Percentiles rank a stretch among this genome's conserved stretches.
Evolutionary conservation across 2,797 vertebrate species (phyloP).

Genomic region (Bovichtus variegatus): DNA sequence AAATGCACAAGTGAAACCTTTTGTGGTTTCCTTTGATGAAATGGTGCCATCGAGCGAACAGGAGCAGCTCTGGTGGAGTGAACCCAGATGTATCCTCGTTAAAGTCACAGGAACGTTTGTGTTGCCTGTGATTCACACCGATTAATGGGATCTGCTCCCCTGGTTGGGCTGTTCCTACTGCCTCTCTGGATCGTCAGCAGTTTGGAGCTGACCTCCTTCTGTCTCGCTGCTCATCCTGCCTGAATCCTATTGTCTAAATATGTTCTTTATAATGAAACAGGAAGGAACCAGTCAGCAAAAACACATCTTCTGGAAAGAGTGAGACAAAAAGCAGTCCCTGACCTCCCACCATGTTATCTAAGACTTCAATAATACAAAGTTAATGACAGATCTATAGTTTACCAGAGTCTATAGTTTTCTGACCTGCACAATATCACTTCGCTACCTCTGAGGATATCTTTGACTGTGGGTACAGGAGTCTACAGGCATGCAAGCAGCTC

Average conservation of each 20-base stretch:
- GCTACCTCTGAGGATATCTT: no score
- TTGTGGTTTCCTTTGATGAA: not conserved
- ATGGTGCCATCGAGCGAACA: not conserved
- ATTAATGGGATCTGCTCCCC: slow-evolving; percentile 40
- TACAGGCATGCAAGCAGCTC: not conserved
- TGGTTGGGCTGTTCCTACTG: slow-evolving; percentile 51
- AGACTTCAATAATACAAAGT: slow-evolving; percentile 18
- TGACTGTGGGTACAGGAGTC: not conserved
- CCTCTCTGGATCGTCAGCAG: slow-evolving; percentile 71
- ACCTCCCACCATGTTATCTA: slow-evolving; percentile 36
- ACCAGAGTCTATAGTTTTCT: not conserved
- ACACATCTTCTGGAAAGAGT: slow-evolving; percentile 58
- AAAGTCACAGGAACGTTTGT: slow-evolving; percentile 61
- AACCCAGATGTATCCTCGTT: no score
- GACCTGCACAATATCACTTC: not conserved
- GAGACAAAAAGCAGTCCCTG: slow-evolving; percentile 50
- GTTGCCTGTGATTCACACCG: slow-evolving; percentile 56
- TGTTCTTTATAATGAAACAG: slow-evolving; percentile 6
- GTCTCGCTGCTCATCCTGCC: slow-evolving; percentile 63
- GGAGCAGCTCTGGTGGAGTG: not conserved
- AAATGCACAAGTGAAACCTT: not conserved
- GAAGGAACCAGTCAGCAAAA: slow-evolving; percentile 72
- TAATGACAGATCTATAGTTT: not conserved
- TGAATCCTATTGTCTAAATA: slow-evolving; percentile 55
- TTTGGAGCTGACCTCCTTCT: slow-evolving; percentile 61